Evolutionary conservation across 2,113 vertebrate genomes (phyloP).

Genomic region (Hemichromis elongatus): DNA sequence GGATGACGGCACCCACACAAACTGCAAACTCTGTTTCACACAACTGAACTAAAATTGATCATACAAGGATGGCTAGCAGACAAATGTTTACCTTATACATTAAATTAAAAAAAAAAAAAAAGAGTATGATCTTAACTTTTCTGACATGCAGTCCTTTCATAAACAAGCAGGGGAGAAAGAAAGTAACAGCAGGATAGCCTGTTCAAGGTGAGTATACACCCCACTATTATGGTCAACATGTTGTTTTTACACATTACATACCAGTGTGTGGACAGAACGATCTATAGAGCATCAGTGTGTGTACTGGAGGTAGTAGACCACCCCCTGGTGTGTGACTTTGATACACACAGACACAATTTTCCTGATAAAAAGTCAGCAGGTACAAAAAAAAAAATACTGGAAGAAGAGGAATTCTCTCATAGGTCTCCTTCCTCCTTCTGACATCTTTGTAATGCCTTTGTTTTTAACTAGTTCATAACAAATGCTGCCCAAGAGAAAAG

Average conservation of each 20-base stretch:
- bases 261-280: not conserved
- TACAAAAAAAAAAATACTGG: not conserved
- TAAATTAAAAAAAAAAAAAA: not conserved
- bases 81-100: not conserved
- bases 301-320: not conserved
- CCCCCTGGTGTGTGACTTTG: slow-evolving; percentile 15
- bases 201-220: slow-evolving; percentile 2
- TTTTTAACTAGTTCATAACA: not conserved
- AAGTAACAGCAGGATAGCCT: not conserved
- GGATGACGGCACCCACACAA: not conserved
- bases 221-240: slow-evolving; percentile 6
- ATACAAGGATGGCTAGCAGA: not conserved
- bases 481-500: slow-evolving; percentile 19
- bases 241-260: not conserved
- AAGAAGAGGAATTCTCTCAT: not conserved
- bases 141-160: not conserved
- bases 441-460: not conserved
- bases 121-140: not conserved
- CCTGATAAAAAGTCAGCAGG: slow-evolving; percentile 14
- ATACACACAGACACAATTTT: slow-evolving; percentile 16
- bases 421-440: not conserved
- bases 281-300: not conserved
- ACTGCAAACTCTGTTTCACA: not conserved
- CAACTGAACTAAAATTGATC: not conserved
- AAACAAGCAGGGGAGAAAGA: not conserved